Evolutionary conservation across 2,113 vertebrate species (phyloP).

Genomic region (Suncus etruscus): DNA sequence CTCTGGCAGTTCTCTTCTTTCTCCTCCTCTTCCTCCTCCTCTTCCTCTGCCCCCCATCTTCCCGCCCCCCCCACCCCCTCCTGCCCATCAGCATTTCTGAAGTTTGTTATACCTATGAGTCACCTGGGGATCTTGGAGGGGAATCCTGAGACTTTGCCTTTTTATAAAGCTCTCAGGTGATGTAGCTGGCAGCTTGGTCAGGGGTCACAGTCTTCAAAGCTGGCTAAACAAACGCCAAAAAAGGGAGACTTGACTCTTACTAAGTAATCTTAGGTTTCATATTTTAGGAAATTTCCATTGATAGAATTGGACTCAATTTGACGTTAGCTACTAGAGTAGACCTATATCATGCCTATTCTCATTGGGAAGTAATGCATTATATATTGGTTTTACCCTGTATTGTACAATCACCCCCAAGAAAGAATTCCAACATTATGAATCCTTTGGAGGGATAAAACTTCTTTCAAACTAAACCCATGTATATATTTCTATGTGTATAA

Average conservation of each 20-base stretch:
- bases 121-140: background rate
- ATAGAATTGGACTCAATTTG: background rate
- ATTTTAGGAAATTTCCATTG: background rate
- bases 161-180: slow-evolving; percentile 10
- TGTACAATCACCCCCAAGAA: background rate
- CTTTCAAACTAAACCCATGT: background rate
- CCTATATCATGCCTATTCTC: background rate
- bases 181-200: background rate
- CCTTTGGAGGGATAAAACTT: slow-evolving; percentile 22
- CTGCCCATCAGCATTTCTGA: background rate
- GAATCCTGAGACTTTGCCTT: background rate
- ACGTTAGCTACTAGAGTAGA: slow-evolving; percentile 25
- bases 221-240: background rate
- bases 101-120: background rate
- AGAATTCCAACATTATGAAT: background rate
- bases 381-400: background rate
- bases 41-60: too few relatives aligned
- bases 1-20: too few relatives aligned
- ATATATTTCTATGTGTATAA: background rate
- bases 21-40: too few relatives aligned
- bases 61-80: too few relatives aligned
- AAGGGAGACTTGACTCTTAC: background rate
- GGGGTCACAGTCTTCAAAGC: background rate
- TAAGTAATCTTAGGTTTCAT: background rate
- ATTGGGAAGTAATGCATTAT: background rate